Conservation (phyloP, 2,888 invertebrate species). For the Spisula subtruncata region DNA sequence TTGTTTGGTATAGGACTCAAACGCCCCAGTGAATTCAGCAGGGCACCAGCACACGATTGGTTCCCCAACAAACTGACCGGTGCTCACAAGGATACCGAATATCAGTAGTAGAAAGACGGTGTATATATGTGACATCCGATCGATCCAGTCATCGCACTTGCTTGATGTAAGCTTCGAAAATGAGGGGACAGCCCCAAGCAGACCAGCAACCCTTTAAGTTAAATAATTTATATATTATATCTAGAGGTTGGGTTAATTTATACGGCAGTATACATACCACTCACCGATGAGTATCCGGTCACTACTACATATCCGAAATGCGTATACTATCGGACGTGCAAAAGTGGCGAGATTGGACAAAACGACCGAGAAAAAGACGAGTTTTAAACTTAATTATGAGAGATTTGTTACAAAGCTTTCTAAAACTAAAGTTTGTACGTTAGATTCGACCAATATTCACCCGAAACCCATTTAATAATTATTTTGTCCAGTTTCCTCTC, state of each 20-base stretch:
- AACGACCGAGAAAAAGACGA: not conserved
- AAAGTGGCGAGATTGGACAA: not conserved
- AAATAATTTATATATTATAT: not conserved
- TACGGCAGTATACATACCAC: not conserved
- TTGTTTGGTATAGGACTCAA: slow-evolving; percentile 82
- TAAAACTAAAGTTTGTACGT: too few species aligned
- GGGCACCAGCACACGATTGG: slow-evolving; percentile 84
- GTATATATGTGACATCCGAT: slow-evolving; percentile 81
- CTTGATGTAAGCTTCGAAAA: slow-evolving; percentile 81
- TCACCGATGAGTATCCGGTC: not conserved
- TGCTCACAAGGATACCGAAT: slow-evolving; percentile 80
- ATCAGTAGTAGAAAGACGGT: slow-evolving; percentile 79
- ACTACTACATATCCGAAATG: slow-evolving; percentile 3
- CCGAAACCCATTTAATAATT: too few species aligned
- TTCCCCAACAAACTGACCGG: slow-evolving; percentile 81
- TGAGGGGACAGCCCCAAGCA: slow-evolving; percentile 79
- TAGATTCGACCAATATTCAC: too few species aligned
- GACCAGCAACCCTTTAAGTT: slow-evolving; percentile 70
- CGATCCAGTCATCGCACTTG: slow-evolving; percentile 82
- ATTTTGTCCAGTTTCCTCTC: too few species aligned
- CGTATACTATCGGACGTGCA: not conserved
- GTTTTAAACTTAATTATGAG: too few species aligned
- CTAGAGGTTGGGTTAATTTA: slow-evolving; percentile 6
- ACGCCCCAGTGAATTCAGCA: slow-evolving; percentile 79
- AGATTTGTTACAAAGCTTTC: too few species aligned